These are phyloP conservation scores for Bhutanitis thaidina DNA, from an alignment of 2,888 invertebrate genomes.

Conservation along the genomic window DNA sequence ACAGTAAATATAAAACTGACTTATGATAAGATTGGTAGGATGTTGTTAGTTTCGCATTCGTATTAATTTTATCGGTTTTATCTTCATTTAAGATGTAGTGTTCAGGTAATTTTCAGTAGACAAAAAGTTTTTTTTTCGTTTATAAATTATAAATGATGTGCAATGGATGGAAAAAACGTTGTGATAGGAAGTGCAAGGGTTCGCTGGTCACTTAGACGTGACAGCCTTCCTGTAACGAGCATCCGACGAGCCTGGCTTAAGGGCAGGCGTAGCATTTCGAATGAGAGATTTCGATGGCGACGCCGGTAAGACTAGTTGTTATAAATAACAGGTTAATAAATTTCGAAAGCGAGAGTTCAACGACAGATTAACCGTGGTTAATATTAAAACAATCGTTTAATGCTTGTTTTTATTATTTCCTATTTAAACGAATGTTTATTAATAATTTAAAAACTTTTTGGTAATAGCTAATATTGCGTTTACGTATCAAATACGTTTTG, in stretches of 20 bases:
- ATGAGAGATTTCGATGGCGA: conserved; percentile 48
- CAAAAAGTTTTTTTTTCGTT: neutral
- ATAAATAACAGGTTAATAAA: no score
- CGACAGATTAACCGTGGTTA: no score
- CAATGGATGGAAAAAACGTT: conserved; percentile 10
- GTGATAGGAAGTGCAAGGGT: conserved; percentile 10
- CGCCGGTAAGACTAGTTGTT: conserved; percentile 47
- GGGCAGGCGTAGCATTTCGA: conserved; percentile 46
- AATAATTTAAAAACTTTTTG: no score
- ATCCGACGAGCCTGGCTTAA: conserved; percentile 57
- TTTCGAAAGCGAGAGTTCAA: no score
- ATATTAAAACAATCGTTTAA: no score
- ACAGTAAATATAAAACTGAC: conserved; percentile 6
- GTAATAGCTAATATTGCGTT: no score
- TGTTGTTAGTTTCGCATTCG: conserved; percentile 9
- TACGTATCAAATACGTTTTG: no score
- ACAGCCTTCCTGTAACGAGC: conserved; percentile 58
- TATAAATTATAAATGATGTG: neutral
- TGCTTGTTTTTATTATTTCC: no score
- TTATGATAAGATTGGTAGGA: conserved; percentile 22
- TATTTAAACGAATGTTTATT: no score
- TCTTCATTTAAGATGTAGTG: neutral
- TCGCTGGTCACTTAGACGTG: conserved; percentile 54
- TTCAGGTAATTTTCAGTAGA: neutral
- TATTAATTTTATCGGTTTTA: conserved; percentile 14